Evolutionary conservation across 2,797 vertebrate species (phyloP).

Genomic region (Sebastes diploproa): DNA sequence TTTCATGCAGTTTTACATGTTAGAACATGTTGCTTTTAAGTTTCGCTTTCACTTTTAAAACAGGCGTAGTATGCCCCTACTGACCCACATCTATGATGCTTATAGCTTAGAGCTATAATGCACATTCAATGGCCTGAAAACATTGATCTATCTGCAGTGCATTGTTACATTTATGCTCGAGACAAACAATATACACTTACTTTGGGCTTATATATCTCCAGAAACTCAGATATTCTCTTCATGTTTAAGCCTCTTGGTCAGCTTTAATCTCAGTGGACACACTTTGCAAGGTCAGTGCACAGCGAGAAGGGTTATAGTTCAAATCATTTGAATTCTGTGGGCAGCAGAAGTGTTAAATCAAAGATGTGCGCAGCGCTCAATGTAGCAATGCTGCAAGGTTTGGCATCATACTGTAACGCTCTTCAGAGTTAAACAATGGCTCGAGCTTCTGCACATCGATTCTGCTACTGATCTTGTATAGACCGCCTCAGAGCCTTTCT

Average conservation of each 20-base stretch:
- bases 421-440: conserved; percentile 28
- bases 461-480: not conserved
- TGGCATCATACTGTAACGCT: not conserved
- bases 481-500: not conserved
- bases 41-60: not conserved
- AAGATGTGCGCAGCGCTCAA: conserved; percentile 14
- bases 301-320: not conserved
- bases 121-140: not conserved
- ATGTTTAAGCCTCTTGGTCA: not conserved
- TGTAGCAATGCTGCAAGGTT: conserved; percentile 26
- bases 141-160: not conserved
- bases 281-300: conserved; percentile 29
- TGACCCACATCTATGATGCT: not conserved
- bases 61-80: not conserved
- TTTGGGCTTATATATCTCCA: not conserved
- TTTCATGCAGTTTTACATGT: not conserved
- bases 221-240: not conserved
- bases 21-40: not conserved
- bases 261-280: conserved; percentile 6
- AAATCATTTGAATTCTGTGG: conserved; percentile 15
- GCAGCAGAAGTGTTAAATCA: conserved; percentile 17
- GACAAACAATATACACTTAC: not conserved
- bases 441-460: not conserved
- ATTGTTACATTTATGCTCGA: not conserved
- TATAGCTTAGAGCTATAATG: not conserved